Evolutionary conservation across 2,797 vertebrate species (phyloP).

Genomic region (Pipistrellus kuhlii): DNA sequence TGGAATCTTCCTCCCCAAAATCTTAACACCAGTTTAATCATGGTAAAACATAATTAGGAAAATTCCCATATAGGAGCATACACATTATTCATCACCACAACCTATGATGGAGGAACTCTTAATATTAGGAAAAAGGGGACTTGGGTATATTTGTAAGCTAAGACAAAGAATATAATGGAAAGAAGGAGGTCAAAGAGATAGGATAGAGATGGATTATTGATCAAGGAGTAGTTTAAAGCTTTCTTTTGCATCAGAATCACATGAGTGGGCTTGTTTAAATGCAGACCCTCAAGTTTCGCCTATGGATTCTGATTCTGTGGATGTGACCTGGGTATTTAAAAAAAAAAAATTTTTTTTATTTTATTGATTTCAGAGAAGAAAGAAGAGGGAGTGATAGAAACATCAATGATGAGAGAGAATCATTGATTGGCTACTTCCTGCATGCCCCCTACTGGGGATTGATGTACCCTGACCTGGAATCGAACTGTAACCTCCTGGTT

Average conservation of each 20-base stretch:
- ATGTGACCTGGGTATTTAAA: not conserved
- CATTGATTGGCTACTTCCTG: not conserved
- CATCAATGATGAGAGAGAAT: not conserved
- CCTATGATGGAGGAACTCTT: not conserved
- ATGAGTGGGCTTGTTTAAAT: not conserved
- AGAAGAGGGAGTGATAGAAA: not conserved
- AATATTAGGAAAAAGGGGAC: not conserved
- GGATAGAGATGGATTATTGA: not conserved
- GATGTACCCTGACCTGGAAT: not conserved
- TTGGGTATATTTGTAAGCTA: not conserved
- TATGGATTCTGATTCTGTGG: slow-evolving; percentile 12
- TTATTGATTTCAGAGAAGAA: not conserved
- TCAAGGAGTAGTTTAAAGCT: not conserved
- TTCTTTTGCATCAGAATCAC: not conserved
- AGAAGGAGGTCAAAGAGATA: not conserved
- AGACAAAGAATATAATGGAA: not conserved
- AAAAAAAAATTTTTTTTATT: not conserved
- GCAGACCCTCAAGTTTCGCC: not conserved
- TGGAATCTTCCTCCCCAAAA: not conserved
- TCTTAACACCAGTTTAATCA: not conserved
- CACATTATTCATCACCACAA: not conserved
- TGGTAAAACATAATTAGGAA: not conserved
- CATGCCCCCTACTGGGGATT: no score
- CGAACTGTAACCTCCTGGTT: not conserved
- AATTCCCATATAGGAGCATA: not conserved